A percentile compares a stretch with the other conserved stretches of the same genome.
Evolutionary conservation across 2,888 invertebrate species (phyloP).

Genomic region (Ochlodes sylvanus): DNA sequence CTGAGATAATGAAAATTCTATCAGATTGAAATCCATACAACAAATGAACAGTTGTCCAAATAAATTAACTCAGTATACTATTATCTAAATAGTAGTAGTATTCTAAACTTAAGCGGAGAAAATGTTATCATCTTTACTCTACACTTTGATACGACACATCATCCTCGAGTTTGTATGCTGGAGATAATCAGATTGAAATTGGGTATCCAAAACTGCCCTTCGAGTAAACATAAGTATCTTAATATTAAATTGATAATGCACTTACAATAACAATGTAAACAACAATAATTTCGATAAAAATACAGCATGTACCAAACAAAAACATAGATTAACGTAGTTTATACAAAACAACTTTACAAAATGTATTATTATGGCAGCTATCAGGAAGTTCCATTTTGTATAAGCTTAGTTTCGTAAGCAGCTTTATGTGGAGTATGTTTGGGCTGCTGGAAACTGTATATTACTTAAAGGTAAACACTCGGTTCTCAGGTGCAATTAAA

Average conservation of each 20-base stretch:
- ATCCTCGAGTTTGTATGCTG: background rate
- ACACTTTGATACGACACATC: too few relatives aligned
- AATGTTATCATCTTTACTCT: background rate
- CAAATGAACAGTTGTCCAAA: too few relatives aligned
- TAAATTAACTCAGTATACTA: too few relatives aligned
- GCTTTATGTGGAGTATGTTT: background rate
- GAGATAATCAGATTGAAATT: conserved; percentile 1
- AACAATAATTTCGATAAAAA: conserved; percentile 24
- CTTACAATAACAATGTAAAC: conserved; percentile 24
- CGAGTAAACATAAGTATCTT: conserved; percentile 2
- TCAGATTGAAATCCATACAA: too few relatives aligned
- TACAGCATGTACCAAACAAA: conserved; percentile 20
- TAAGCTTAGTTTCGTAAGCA: conserved; percentile 20
- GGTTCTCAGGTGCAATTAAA: conserved; percentile 17
- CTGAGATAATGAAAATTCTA: too few relatives aligned
- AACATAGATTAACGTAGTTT: conserved; percentile 31
- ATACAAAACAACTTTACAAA: conserved; percentile 35
- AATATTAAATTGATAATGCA: conserved; percentile 17
- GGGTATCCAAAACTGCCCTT: background rate
- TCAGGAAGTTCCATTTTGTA: conserved; percentile 27
- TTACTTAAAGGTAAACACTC: conserved; percentile 11
- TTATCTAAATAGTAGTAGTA: too few relatives aligned
- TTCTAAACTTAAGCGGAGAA: conserved; percentile 40
- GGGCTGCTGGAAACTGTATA: conserved; percentile 8
- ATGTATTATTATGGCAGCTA: conserved; percentile 34